Evolutionary conservation across 2,797 vertebrate genomes (phyloP), one percentile per base, ranked within the genome.

Genomic region (Sebastolobus alascanus): DNA sequence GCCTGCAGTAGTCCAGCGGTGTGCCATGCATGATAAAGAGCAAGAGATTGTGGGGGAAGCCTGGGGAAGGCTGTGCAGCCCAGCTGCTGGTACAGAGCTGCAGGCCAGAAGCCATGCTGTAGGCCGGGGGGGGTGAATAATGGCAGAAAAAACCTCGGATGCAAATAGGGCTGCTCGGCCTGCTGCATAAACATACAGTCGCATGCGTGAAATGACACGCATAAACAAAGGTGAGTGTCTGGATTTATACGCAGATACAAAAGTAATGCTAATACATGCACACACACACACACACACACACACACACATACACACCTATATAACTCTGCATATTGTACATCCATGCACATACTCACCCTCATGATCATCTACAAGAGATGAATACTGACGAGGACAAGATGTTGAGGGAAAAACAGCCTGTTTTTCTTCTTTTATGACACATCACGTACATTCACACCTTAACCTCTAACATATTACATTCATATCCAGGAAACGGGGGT

Each of bases 1-100:
- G 83, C 88, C 86, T 93, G 87, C 90, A 92, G 88, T 87, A 69
- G 90, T 90, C 86, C 94, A 87, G 87, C 63, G 14, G 83, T 92
- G 92, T 89, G 90, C 81, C 77, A 13, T 92, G 93, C 92, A 94
- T 95, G 89, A 94, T 92, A 93, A 95, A 93, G 72, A 92, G 92
- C 61, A n/a, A 80, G 82, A 56, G 72, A 82, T 73, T 75, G 88
- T 79, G 58, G 77, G 84, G 84, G 84, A 83, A 85, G 86, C 85
- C 82, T 76, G 83, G 73, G 77, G 82, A 90, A 81, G 74, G 78
- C 81, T 86, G 83, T 71, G 84, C 80, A 80, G 81, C 83, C 82
- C 89, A 88, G 88, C 92, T 90, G 89, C 85, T 70, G 86, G 79
- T 72, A 88, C 86, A 91, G 88, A 83, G 85, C 92, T 92, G 77